A percentile compares a stretch with the other conserved stretches of the same genome.
phyloP scores from a whole-genome alignment of 1,140 invertebrate species.

The Vanessa tameamea region DNA sequence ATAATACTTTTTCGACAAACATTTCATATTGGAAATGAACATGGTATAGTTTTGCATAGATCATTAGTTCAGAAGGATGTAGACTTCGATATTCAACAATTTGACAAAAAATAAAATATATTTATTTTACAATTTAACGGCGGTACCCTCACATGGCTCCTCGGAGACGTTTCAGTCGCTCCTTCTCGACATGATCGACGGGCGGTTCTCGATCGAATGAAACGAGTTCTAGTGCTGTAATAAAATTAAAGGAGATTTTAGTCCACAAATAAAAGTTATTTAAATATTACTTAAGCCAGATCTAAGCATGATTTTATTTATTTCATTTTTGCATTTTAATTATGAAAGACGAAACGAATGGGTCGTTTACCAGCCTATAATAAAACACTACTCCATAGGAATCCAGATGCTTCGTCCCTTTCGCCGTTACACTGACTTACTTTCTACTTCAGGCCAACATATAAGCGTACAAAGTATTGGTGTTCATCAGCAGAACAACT shows the following conservation, averaged over 20 bases:
- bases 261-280: background rate
- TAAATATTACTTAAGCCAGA: no score
- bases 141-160: conserved; percentile 45
- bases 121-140: conserved; percentile 1
- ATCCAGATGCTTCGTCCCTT: no score
- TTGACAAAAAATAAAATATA: conserved; percentile 26
- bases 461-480: no score
- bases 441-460: no score
- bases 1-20: background rate
- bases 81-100: conserved; percentile 19
- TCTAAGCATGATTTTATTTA: no score
- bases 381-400: no score
- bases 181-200: conserved; percentile 73
- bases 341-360: no score
- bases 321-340: no score
- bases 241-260: conserved; percentile 4
- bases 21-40: conserved; percentile 6
- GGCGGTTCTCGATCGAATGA: conserved; percentile 77
- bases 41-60: background rate
- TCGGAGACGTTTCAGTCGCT: conserved; percentile 71
- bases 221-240: conserved; percentile 71
- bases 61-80: conserved; percentile 4
- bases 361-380: no score
- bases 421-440: no score
- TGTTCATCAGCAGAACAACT: no score